Base-by-base conservation (phyloP, 2,888 invertebrate species). In the Carpatolechia fugitivella region DNA sequence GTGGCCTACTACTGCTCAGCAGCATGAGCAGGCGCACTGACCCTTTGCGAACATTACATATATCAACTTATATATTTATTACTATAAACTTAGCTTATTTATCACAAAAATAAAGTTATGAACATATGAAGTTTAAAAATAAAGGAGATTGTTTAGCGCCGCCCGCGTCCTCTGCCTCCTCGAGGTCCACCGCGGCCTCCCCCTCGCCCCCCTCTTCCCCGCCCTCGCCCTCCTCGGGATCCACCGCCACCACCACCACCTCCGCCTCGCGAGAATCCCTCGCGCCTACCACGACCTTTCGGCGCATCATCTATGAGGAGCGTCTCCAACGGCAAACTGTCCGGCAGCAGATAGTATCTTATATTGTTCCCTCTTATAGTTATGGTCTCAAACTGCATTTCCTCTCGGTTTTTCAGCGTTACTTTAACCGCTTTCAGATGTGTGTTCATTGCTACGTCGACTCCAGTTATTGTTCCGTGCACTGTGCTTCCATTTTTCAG, bases 391-490 rank as follows among this genome's bases (percentile, higher is more conserved):
- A 99, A 85, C 74, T 96, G 96, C 41, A 99, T 93, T 20, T 99
- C 97, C 72, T 99, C 98, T 67, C 96, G 93, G 80, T 98, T 98
- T 85, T 99, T 99, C 47, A 98, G 93, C 1, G 98, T 99, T 93
- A 99, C 97, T 91, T 99, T 99, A 0, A 99, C 99, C 31, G 98
- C 95, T 88, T 99, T 99, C 63, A 99, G 91, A 88, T 99, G 99
- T 54, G 99, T 99, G 86, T 99, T 99, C 99, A 99, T 99, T 1
- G 99, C 99, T 30, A 99, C 98, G 91, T 99, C 99, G 18, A 99
- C 99, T 64, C 99, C 99, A 71, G 97, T 97, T 57, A 99, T 98
- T 0, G 98, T 98, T 24, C 99, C 98, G 78, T 97, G 97, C 1
- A 99, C 97, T 79, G 98, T 97, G 57, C 99, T 99, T 8, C 99